Base-by-base conservation (phyloP, 2,113 vertebrate genomes). In the Semicossyphus pulcher region DNA sequence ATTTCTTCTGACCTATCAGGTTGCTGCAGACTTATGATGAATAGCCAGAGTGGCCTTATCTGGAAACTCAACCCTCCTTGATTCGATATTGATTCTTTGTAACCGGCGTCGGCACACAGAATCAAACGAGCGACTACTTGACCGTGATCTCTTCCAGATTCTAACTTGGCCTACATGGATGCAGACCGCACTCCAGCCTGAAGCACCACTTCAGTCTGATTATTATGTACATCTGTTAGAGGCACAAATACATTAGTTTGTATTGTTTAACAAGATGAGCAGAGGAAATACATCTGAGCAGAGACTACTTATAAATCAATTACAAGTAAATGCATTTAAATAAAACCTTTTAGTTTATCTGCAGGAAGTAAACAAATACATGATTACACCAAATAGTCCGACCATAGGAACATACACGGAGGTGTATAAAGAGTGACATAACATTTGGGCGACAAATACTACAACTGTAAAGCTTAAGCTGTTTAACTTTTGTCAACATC, bases 11-110 rank as follows among this genome's bases (percentile, higher is more conserved):
- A 97, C 96, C 96, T 97, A 96, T 97, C 96, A 95, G 95, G 95
- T 97, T 95, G 93, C 95, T 94, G 95, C 95, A 96, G 95, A 96
- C 96, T 97, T 97, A 96, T 98, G 96, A 98, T 98, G 97, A 98
- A 98, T 97, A 96, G 96, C 96, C 74, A 69, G 92, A 95, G 92
- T 95, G 95, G 95, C 94, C 97, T 97, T 97, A 98, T 97, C 96
- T 96, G 89, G 93, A 95, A 95, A 97, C 94, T 95, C 77, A 70
- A 84, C 95, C 94, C 93, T 94, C 95, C 96, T 95, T 96, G 95
- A 97, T 98, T 96, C 94, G 94, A 94, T 97, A 98, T 99, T 94
- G 96, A 97, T 97, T 97, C 94, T 95, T 94, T 95, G 95, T 96
- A 96, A 92, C 95, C 94, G 92, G 95, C 92, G 93, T 94, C 92